A percentile compares a stretch with the other conserved stretches of the same genome.
phyloP scores from a whole-genome alignment of 2,113 vertebrate genomes.

The Alectura lathami region DNA sequence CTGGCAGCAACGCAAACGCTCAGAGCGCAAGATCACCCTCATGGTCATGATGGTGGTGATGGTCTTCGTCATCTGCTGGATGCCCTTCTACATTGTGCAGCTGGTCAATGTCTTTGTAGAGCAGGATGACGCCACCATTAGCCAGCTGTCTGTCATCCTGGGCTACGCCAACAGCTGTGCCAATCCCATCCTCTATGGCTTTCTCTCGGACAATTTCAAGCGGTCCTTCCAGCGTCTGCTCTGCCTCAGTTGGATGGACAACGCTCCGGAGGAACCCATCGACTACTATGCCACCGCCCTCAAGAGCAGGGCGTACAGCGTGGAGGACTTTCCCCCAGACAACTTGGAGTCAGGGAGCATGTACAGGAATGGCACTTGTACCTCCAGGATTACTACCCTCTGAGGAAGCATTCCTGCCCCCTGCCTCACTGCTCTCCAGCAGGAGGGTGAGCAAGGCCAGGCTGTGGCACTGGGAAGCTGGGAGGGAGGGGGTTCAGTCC shows the following conservation, averaged over 20 bases:
- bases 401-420: constrained; percentile 40
- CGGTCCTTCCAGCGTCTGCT: constrained; percentile 89
- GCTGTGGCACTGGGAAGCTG: background rate
- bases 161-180: constrained; percentile 92
- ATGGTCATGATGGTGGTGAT: constrained; percentile 94
- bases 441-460: background rate
- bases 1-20: constrained; percentile 91
- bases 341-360: constrained; percentile 83
- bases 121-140: constrained; percentile 87
- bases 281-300: constrained; percentile 91
- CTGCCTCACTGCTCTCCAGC: background rate
- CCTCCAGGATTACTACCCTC: constrained; percentile 85
- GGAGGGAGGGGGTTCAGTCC: background rate
- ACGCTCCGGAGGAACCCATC: constrained; percentile 86
- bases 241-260: constrained; percentile 91
- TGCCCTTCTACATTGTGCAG: constrained; percentile 92
- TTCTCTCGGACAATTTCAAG: constrained; percentile 92
- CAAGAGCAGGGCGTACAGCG: constrained; percentile 88
- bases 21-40: constrained; percentile 89
- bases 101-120: constrained; percentile 88
- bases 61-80: constrained; percentile 93
- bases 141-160: constrained; percentile 88
- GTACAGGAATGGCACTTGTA: constrained; percentile 88
- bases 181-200: constrained; percentile 91
- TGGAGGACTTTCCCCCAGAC: constrained; percentile 87